These are phyloP conservation scores for Odobenus rosmarus DNA, from an alignment of 2,113 vertebrate species.

Conservation along the genomic window DNA sequence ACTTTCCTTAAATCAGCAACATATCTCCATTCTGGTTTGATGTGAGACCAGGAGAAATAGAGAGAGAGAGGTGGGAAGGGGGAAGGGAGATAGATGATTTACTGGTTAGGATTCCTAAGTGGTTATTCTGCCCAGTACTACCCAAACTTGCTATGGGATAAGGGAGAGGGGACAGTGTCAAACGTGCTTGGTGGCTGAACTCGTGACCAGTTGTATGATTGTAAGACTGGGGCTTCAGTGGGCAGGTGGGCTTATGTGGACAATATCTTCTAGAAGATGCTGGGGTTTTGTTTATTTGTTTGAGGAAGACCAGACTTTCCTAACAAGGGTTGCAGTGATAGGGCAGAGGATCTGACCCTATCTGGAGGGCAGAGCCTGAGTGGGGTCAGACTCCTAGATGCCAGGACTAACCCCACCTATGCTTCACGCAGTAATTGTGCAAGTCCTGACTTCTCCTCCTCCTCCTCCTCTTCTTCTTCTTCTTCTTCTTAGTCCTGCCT, in stretches of 20 bases:
- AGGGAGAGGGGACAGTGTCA: neutral
- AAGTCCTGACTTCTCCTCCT: neutral
- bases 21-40: conserved; percentile 44
- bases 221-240: neutral
- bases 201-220: neutral
- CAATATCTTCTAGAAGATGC: neutral
- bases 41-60: neutral
- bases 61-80: neutral
- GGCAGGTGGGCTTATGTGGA: neutral
- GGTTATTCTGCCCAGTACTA: neutral
- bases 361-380: too few relatives aligned
- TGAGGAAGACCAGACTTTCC: neutral
- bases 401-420: neutral
- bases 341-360: too few relatives aligned
- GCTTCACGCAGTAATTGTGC: neutral
- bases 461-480: too few relatives aligned
- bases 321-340: neutral
- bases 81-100: neutral
- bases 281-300: neutral
- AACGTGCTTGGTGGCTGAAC: neutral
- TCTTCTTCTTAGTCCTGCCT: neutral
- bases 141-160: neutral
- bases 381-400: neutral
- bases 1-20: conserved; percentile 64
- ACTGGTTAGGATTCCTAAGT: neutral